phyloP scores from a whole-genome alignment of 2,113 vertebrate species.

The Seriola aureovittata region DNA sequence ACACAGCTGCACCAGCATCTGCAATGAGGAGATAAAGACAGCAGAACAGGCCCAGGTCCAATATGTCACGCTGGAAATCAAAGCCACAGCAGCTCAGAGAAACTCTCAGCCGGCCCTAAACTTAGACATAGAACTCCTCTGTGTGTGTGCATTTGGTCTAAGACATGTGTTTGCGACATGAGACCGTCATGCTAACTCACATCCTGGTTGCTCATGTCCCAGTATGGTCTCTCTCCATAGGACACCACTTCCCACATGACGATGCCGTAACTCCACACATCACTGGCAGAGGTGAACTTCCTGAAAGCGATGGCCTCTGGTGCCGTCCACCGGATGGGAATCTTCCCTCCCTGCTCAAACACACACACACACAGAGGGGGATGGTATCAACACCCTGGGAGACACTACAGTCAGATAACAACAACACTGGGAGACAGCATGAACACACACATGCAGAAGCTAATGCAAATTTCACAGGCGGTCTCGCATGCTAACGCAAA shows the following conservation, averaged over 20 bases:
- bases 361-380: constrained; percentile 4
- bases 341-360: constrained; percentile 83
- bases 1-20: constrained; percentile 72
- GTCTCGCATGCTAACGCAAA: constrained; percentile 45
- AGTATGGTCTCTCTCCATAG: constrained; percentile 87
- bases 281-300: constrained; percentile 87
- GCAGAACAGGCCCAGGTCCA: constrained; percentile 57
- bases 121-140: constrained; percentile 23
- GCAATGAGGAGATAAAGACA: constrained; percentile 74
- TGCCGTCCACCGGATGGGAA: constrained; percentile 87
- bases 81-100: constrained; percentile 42
- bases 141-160: not conserved
- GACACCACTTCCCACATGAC: constrained; percentile 90
- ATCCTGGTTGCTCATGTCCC: constrained; percentile 89
- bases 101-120: constrained; percentile 44
- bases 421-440: constrained; percentile 9
- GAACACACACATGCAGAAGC: constrained; percentile 13
- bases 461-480: constrained; percentile 57
- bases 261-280: constrained; percentile 88
- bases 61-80: constrained; percentile 65
- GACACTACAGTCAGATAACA: constrained; percentile 27
- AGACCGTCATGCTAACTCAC: constrained; percentile 68
- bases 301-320: constrained; percentile 88
- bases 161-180: not conserved
- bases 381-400: constrained; percentile 27